phyloP scores from a whole-genome alignment of 2,888 invertebrate species.

The Athetis lepigone region DNA sequence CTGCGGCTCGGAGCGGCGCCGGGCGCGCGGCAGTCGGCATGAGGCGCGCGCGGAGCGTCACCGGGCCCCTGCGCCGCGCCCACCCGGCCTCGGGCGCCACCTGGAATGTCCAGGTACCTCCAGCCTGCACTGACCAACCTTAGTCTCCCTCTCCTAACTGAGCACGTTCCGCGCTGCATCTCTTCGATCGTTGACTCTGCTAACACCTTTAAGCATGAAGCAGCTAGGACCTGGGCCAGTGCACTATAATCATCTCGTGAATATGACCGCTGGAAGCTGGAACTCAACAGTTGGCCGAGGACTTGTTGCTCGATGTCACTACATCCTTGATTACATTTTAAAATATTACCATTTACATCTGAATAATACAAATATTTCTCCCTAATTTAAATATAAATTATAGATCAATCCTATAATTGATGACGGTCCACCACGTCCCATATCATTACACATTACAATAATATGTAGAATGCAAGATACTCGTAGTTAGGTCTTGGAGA shows the following conservation, averaged over 20 bases:
- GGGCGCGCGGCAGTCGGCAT: slow-evolving; percentile 84
- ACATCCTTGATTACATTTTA: slow-evolving; percentile 79
- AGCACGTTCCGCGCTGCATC: neutral
- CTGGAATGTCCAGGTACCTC: slow-evolving; percentile 94
- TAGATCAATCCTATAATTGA: slow-evolving; percentile 18
- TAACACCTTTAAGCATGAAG: neutral
- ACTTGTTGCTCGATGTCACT: slow-evolving; percentile 87
- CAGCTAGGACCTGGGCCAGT: slow-evolving; percentile 32
- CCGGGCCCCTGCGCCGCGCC: slow-evolving; percentile 92
- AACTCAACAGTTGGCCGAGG: slow-evolving; percentile 86
- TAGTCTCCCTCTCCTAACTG: slow-evolving; percentile 6
- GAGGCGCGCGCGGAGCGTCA: slow-evolving; percentile 88
- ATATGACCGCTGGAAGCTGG: slow-evolving; percentile 66
- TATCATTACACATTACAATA: slow-evolving; percentile 8
- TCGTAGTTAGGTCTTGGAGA: slow-evolving; percentile 28
- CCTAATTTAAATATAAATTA: slow-evolving; percentile 16
- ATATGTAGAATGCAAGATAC: slow-evolving; percentile 38
- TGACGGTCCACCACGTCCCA: slow-evolving; percentile 12
- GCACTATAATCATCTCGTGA: slow-evolving; percentile 44
- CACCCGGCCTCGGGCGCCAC: slow-evolving; percentile 95
- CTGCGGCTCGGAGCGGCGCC: slow-evolving; percentile 71
- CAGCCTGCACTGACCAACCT: slow-evolving; percentile 4
- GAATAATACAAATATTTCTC: slow-evolving; percentile 21
- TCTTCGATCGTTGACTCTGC: neutral
- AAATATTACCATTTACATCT: slow-evolving; percentile 52